A percentile compares a stretch with the other conserved stretches of the same genome.
These are phyloP conservation scores for Antidorcas marsupialis DNA, from an alignment of 2,113 vertebrate species.

Conservation along the genomic window DNA sequence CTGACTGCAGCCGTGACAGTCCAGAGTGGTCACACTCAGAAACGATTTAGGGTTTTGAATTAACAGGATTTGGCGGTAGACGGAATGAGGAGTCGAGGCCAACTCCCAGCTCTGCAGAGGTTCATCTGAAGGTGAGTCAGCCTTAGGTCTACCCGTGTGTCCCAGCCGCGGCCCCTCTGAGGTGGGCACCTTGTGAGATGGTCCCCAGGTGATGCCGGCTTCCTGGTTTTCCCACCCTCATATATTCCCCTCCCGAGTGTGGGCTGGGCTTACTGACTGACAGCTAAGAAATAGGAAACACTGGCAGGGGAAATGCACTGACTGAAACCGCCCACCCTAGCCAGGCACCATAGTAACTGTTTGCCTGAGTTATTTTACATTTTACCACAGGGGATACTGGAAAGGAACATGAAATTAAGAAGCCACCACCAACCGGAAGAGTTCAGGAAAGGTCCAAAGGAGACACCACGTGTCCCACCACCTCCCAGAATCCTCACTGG, in stretches of 20 bases:
- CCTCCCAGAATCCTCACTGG: background rate
- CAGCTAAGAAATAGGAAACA: too few species aligned
- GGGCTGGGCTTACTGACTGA: background rate
- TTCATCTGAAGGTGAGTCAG: background rate
- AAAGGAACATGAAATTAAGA: background rate
- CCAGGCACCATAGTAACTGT: background rate
- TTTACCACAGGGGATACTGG: background rate
- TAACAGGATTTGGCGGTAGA: too few species aligned
- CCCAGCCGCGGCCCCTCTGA: too few species aligned
- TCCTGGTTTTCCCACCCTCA: background rate
- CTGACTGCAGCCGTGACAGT: background rate
- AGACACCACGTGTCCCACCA: background rate
- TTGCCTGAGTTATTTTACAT: background rate
- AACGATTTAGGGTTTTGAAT: background rate
- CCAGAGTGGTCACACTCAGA: background rate
- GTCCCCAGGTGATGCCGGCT: background rate
- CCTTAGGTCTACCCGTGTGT: background rate
- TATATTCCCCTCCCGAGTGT: background rate
- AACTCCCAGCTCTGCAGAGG: background rate
- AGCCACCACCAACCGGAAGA: background rate
- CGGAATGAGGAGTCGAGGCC: background rate
- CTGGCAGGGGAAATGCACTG: background rate
- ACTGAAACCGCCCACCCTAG: background rate
- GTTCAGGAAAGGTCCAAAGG: background rate
- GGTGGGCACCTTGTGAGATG: background rate